Conservation (phyloP, 2,113 vertebrate species). For the Pleuronectes platessa region DNA sequence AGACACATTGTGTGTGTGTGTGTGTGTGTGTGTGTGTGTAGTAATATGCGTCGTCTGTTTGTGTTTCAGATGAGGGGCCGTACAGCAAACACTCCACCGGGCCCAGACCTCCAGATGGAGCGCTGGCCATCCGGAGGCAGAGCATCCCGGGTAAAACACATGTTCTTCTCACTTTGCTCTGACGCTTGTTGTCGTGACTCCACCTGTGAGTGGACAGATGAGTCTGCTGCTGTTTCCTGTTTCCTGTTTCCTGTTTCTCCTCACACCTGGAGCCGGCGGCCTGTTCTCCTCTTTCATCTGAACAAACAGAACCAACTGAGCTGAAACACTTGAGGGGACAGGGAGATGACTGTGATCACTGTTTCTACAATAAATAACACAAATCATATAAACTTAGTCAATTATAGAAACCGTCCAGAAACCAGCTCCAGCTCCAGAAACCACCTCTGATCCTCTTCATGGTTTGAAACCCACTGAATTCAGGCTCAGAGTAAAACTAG, state of each 20-base stretch:
- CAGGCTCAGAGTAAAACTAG: background rate
- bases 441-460: too few relatives aligned
- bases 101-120: constrained; percentile 92
- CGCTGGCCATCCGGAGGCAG: constrained; percentile 97
- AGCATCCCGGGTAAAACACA: constrained; percentile 92
- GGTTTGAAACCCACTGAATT: background rate
- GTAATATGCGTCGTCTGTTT: constrained; percentile 20
- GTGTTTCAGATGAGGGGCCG: constrained; percentile 96
- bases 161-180: background rate
- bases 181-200: too few relatives aligned
- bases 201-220: too few relatives aligned
- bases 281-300: background rate
- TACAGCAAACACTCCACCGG: constrained; percentile 96
- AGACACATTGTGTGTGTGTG: background rate
- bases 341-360: too few relatives aligned
- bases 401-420: too few relatives aligned
- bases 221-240: too few relatives aligned
- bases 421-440: too few relatives aligned
- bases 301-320: too few relatives aligned
- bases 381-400: too few relatives aligned
- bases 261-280: background rate
- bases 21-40: background rate
- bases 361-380: too few relatives aligned
- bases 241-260: background rate
- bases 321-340: too few relatives aligned